Evolutionary conservation across 2,888 invertebrate genomes (phyloP), one percentile per base, ranked within the genome.

Genomic region (Leuctra nigra): DNA sequence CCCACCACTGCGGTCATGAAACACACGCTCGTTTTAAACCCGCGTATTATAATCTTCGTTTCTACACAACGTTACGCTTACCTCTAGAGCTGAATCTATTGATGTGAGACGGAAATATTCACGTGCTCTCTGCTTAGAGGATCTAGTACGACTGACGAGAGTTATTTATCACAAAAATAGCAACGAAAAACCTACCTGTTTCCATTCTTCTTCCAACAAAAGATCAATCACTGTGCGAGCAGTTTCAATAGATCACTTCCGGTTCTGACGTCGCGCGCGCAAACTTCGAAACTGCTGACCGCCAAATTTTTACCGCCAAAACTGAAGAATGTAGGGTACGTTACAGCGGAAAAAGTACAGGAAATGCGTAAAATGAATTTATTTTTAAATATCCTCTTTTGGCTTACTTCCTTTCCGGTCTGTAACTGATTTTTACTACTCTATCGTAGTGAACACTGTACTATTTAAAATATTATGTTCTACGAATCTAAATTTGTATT

Each of bases 141-240:
- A 18, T 13, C 39, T 39, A 29, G n/a, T n/a, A n/a, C n/a, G n/a
- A n/a, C n/a, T n/a, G n/a, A n/a, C n/a, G n/a, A n/a, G n/a, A n/a
- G n/a, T n/a, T n/a, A n/a, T n/a, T n/a, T n/a, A n/a, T 29, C 11
- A 11, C 20, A 39, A 39, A 39, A 39, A 39, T 39, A 39, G 39
- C 61, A 59, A 44, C 55, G 58, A 57, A 58, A 58, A 58, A 55
- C 62, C 57, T 62, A 62, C 62, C 60, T 60, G 60, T 60, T 56
- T 57, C 61, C 62, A 59, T 59, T 58, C 59, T 59, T 54, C 46
- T 50, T 22, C 33, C 59, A 59, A 61, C 62, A 62, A 61, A 62
- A 62, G 62, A 62, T 62, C 62, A 62, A 62, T 62, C 62, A 61
- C 54, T 58, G 58, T 57, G 61, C 61, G 57, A 61, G 59, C 58